Evolutionary conservation across 1,140 invertebrate species (phyloP).

Genomic region (Brachionus rotundiformis): DNA sequence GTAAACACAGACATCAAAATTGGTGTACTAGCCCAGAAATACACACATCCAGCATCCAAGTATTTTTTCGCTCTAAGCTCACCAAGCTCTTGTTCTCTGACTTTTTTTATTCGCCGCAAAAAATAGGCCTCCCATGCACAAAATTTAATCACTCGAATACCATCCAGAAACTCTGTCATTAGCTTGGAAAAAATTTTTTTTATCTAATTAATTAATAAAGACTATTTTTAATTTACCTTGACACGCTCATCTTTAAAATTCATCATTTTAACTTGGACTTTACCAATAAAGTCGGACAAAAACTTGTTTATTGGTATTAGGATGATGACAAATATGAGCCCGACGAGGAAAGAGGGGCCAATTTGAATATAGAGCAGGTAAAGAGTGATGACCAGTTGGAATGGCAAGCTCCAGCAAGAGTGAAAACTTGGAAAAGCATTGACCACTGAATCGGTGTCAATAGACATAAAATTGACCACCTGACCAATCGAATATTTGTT

Average conservation of each 20-base stretch:
- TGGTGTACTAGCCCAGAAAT: constrained; percentile 98
- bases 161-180: constrained; percentile 81
- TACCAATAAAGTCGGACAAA: constrained; percentile 84
- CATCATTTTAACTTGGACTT: constrained; percentile 85
- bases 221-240: constrained; percentile 66
- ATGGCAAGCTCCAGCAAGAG: constrained; percentile 90
- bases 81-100: constrained; percentile 78
- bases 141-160: constrained; percentile 85
- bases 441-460: constrained; percentile 88
- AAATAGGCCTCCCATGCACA: constrained; percentile 87
- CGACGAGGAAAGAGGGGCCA: constrained; percentile 84
- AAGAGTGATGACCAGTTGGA: constrained; percentile 70
- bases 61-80: constrained; percentile 78
- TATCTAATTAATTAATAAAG: too few species aligned
- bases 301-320: constrained; percentile 91
- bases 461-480: constrained; percentile 88
- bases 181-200: constrained; percentile 61
- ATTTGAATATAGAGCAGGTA: constrained; percentile 72
- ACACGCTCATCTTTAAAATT: constrained; percentile 84
- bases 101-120: constrained; percentile 69
- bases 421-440: constrained; percentile 95
- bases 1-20: constrained; percentile 88
- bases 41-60: constrained; percentile 95
- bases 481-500: constrained; percentile 71
- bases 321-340: constrained; percentile 79